Base-by-base conservation (phyloP, 2,113 vertebrate genomes). In the Apeltes quadracus region DNA sequence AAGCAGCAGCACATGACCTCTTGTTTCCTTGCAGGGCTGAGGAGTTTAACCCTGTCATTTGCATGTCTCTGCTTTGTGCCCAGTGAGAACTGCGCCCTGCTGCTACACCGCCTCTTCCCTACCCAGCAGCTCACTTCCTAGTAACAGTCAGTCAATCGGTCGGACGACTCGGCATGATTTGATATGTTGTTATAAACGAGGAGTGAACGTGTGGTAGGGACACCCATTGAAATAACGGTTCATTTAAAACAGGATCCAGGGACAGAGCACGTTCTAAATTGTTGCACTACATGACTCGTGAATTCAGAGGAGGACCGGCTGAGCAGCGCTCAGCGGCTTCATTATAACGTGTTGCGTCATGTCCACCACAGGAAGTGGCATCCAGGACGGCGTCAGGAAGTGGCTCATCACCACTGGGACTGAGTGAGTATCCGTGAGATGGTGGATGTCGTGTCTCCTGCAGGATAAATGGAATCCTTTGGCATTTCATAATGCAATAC, bases 401-500 rank as follows among this genome's bases (percentile, higher is more conserved):
- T 87, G 83, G 88, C 80, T 88, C 55, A 73, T 56, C 56, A 46
- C 58, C 3, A 58, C 69, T 11, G 50, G 79, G 41, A 46, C 23
- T 13, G 29, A 34, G 90, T 91, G 57, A 88, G 89, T 89, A 76
- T 61, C 23, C 36, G 50, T 53, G 22, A 36, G 4, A 36, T 38
- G 50, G 25, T 22, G 46, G 46, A 13, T 13, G 22, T 12, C 2
- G 4, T 46, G 18, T 46, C 6, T 18, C 8, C 43, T 46, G 16
- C 20, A 7, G 18, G 16, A 46, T 20, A 29, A 29, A 29, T 38
- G 7, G 10, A 38, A 38, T 38, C 8, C 7, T 38, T 32, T 43
- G 41, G 13, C 13, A 43, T 15, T 43, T 43, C 13, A 43, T 43
- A 43, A 43, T 43, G 14, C 36, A 38, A 9, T 38, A 38, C 36